Conservation (phyloP, 2,113 vertebrate genomes). For the Psammodynastes pulverulentus region DNA sequence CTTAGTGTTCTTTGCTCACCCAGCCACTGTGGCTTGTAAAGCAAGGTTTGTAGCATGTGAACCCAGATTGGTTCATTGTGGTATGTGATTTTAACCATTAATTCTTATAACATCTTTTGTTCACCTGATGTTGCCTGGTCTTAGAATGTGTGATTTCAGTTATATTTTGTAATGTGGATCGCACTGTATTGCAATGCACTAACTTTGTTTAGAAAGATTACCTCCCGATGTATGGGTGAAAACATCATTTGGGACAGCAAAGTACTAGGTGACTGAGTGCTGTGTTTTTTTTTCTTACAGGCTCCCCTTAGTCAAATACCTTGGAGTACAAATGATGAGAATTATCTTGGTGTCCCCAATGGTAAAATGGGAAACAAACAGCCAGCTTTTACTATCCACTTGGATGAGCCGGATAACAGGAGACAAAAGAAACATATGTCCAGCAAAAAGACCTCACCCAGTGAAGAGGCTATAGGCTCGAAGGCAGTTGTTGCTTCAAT, state of each 20-base stretch:
- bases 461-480: conserved; percentile 64
- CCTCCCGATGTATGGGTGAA: not conserved
- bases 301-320: conserved; percentile 54
- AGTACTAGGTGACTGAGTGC: not conserved
- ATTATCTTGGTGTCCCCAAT: conserved; percentile 50
- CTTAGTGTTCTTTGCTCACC: not conserved
- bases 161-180: not conserved
- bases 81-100: not conserved
- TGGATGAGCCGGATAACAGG: conserved; percentile 81
- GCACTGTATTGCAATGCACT: not conserved
- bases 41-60: not conserved
- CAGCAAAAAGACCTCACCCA: conserved; percentile 41
- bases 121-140: not conserved
- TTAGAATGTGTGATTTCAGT: not conserved
- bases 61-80: not conserved
- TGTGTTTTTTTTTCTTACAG: conserved; percentile 45
- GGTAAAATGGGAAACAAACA: conserved; percentile 71
- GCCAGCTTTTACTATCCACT: conserved; percentile 77
- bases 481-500: conserved; percentile 68
- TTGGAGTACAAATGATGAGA: conserved; percentile 72
- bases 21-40: not conserved
- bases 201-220: not conserved
- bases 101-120: not conserved
- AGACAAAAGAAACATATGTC: conserved; percentile 55
- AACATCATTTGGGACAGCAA: not conserved